These are phyloP conservation scores for Peromyscus californicus DNA, from an alignment of 2,113 vertebrate species.

Conservation along the genomic window DNA sequence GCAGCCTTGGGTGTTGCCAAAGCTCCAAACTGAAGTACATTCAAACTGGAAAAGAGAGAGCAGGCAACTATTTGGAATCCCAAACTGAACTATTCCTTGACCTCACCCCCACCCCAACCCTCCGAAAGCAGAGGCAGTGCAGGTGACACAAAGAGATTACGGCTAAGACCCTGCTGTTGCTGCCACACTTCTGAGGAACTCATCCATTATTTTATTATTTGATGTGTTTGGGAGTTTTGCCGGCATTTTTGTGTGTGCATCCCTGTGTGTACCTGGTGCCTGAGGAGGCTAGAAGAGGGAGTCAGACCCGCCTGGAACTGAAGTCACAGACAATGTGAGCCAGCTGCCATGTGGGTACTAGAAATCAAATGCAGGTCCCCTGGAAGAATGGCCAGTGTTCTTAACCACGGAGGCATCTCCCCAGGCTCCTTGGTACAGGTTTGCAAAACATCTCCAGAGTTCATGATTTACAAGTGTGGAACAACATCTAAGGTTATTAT, in stretches of 20 bases:
- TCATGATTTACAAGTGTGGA: background rate
- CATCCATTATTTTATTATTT: background rate
- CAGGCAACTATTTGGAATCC: too few relatives aligned
- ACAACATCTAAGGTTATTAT: background rate
- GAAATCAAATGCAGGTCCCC: background rate
- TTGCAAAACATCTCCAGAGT: background rate
- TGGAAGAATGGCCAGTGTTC: background rate
- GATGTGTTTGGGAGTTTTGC: background rate
- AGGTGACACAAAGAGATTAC: background rate
- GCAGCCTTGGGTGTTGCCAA: background rate
- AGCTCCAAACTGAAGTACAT: background rate
- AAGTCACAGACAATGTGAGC: background rate
- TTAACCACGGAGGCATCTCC: background rate
- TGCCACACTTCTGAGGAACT: background rate
- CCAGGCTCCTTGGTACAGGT: background rate
- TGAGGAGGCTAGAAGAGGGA: background rate
- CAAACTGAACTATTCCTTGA: background rate
- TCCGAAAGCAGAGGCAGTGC: background rate
- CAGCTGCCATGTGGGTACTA: fast-evolving
- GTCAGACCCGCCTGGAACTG: background rate
- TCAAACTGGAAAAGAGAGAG: background rate
- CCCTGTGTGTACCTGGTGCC: background rate
- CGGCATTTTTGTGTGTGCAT: background rate
- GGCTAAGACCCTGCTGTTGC: background rate
- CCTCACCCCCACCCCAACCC: background rate